A percentile compares a stretch with the other conserved stretches of the same genome.
Evolutionary conservation across 92 coral and sea anemone genomes (phyloP).

Genomic region (Epizoanthus rinbou): DNA sequence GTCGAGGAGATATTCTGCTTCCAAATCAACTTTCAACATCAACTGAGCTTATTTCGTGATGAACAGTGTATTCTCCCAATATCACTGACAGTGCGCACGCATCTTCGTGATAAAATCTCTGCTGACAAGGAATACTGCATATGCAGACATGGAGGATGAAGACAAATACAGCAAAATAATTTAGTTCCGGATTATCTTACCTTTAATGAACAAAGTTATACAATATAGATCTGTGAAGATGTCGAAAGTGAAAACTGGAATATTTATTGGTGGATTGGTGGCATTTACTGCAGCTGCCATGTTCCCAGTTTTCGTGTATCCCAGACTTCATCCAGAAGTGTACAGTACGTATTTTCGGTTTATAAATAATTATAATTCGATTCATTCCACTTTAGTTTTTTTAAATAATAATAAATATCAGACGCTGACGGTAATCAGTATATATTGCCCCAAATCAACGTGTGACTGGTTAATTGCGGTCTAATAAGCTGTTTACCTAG

Average conservation of each 20-base stretch:
- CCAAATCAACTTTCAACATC: constrained; percentile 18
- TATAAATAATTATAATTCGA: background rate
- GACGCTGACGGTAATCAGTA: background rate
- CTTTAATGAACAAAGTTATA: background rate
- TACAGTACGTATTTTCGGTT: constrained; percentile 68
- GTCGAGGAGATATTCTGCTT: background rate
- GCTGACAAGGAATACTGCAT: constrained; percentile 41
- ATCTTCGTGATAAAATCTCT: background rate
- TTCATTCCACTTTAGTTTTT: background rate
- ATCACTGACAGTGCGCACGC: constrained; percentile 38
- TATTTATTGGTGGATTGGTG: constrained; percentile 87
- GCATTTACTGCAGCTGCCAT: constrained; percentile 81
- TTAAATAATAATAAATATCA: background rate
- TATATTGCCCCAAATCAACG: constrained; percentile 17
- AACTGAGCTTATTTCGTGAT: constrained; percentile 18
- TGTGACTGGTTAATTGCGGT: constrained; percentile 25
- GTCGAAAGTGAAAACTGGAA: constrained; percentile 77
- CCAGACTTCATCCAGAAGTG: constrained; percentile 82
- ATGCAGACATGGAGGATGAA: constrained; percentile 44
- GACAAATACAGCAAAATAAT: background rate
- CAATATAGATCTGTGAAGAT: constrained; percentile 35
- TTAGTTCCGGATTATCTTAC: background rate
- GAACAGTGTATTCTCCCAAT: constrained; percentile 14
- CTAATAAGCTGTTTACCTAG: constrained; percentile 36
- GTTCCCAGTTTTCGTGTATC: constrained; percentile 86